Evolutionary conservation across 2,888 invertebrate species (phyloP), one percentile per base, ranked within the genome.

Genomic region (Dioctria linearis): DNA sequence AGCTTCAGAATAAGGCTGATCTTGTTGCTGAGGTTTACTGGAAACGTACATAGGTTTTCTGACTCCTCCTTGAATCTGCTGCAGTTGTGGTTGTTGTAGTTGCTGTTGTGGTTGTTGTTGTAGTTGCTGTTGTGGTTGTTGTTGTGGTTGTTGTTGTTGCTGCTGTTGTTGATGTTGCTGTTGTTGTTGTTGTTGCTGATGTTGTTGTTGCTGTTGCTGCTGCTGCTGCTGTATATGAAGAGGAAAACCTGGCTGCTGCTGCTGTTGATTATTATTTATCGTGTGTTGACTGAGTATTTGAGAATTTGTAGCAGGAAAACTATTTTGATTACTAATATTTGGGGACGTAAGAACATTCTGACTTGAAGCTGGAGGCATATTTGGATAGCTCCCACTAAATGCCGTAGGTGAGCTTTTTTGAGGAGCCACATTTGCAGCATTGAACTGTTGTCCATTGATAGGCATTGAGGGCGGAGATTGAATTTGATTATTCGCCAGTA

Each of bases 21-120:
- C 82, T 63, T 83, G 85, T 5, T 82, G 82, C 81, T 83, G 83
- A 49, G 84, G 84, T 25, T 25, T 43, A n/a, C 25, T 4, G 43
- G 46, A n/a, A 11, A 63, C 63, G 13, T 76, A 76, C 46, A 79
- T 57, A 13, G 43, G 59, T 39, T 69, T 79, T 40, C 57, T 61
- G 42, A 43, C 37, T n/a, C 11, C 51, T 1, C 25, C 25, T 25
- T 25, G 25, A 2, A 25, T 25, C 25, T 25, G 25, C 25, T 25
- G 25, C 25, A 1, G 25, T 59, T 75, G 40, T 9, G 3, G 4
- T 4, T 54, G 6, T 11, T 54, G 51, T 40, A 69, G 75, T 61
- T 59, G 67, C n/a, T 42, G 4, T 59, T 83, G 84, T 40, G 81
- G 37, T 59, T 67, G 73, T 0, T 51, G 39, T 5, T 40, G 51